phyloP scores from a whole-genome alignment of 2,888 invertebrate genomes.

The Heliconius erato region DNA sequence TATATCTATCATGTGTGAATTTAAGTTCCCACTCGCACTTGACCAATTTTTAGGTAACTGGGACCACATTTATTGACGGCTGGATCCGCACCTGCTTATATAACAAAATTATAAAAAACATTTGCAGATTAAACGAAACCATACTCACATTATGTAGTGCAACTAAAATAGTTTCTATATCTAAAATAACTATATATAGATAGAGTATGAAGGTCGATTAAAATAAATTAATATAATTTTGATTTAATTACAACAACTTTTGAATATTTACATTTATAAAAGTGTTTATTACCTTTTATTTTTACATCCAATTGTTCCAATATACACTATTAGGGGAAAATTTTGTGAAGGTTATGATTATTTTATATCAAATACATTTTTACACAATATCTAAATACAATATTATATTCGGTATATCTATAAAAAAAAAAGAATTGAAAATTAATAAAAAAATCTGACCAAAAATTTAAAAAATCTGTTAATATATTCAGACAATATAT shows the following conservation, averaged over 20 bases:
- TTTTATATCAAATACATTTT: neutral
- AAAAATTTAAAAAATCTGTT: neutral
- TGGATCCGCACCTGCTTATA: neutral
- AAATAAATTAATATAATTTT: slow-evolving; percentile 22
- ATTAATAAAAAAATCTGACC: neutral
- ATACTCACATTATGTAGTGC: neutral
- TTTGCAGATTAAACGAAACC: neutral
- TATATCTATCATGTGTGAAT: neutral
- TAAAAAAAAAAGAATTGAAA: neutral
- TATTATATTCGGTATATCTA: neutral
- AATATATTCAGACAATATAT: neutral
- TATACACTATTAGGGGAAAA: neutral
- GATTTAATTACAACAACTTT: slow-evolving; percentile 5
- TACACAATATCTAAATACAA: neutral
- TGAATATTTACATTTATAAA: slow-evolving; percentile 20
- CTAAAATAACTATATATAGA: slow-evolving; percentile 16
- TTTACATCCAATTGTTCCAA: neutral
- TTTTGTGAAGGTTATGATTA: neutral
- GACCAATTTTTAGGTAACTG: neutral
- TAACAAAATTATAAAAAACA: slow-evolving; percentile 20
- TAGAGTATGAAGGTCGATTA: neutral
- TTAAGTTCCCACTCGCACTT: neutral
- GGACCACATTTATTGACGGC: neutral
- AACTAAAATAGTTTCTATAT: slow-evolving; percentile 1
- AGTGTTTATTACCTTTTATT: neutral